phyloP scores from a whole-genome alignment of 2,113 vertebrate species.

The Hiodon tergisus region DNA sequence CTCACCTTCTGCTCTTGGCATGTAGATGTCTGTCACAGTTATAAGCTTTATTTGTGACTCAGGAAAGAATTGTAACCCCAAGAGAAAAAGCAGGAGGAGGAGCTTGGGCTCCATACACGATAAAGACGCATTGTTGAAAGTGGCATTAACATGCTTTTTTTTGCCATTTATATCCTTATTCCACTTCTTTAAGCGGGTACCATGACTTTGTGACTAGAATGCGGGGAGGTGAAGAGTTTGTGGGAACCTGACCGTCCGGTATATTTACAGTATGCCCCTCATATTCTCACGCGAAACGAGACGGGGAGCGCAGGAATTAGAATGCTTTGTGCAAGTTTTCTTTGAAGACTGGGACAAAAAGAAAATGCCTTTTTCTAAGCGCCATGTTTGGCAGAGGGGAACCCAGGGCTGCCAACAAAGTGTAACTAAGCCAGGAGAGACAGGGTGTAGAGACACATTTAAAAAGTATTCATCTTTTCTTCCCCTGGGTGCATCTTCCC shows the following conservation, averaged over 20 bases:
- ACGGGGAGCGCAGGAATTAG: constrained; percentile 1
- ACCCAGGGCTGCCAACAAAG: constrained; percentile 14
- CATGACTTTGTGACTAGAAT: too few species aligned
- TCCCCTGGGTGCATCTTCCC: constrained; percentile 1
- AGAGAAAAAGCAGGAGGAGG: too few species aligned
- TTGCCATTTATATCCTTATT: neutral
- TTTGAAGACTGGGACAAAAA: constrained; percentile 11
- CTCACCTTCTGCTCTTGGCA: too few species aligned
- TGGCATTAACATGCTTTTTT: too few species aligned
- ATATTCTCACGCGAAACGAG: neutral
- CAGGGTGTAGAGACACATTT: constrained; percentile 12
- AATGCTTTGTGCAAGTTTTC: constrained; percentile 13
- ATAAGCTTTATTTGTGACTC: too few species aligned
- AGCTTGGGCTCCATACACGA: too few species aligned
- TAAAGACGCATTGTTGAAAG: too few species aligned
- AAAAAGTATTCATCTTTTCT: constrained; percentile 11
- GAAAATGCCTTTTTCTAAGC: neutral
- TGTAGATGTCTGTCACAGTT: too few species aligned
- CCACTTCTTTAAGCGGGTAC: too few species aligned
- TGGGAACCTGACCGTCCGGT: constrained; percentile 13
- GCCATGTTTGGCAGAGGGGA: neutral
- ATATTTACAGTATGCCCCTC: constrained; percentile 3
- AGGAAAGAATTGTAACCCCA: too few species aligned
- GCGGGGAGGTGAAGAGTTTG: neutral
- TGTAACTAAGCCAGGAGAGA: constrained; percentile 16